Base-by-base conservation (phyloP, 2,797 vertebrate genomes). In the Furcifer pardalis region DNA sequence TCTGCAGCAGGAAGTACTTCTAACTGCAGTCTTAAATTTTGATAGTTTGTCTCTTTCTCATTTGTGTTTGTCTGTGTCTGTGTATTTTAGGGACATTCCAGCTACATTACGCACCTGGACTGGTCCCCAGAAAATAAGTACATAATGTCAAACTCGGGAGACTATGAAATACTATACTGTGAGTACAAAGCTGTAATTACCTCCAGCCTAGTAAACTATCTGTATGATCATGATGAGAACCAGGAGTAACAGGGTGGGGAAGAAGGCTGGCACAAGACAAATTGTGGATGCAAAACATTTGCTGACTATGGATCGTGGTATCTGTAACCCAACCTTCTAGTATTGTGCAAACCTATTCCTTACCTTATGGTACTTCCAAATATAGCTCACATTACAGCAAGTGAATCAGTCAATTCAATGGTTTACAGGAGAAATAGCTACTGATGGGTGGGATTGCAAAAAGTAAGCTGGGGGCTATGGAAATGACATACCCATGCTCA, bases 161-260 rank as follows among this genome's bases (percentile, higher is more conserved):
- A 99, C 96, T 99, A 99, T 78, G 98, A 99, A 97, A 99, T 99
- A 95, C 94, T 99, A 89, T 99, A 99, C 96, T 99, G 98, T 99
- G 93, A 99, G 98, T 98, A 95, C 84, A 85, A 92, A 75, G 73
- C 79, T 13, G 72, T 90, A 85, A 89, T 63, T 62, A 25, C 30
- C 88, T 76, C 46, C 44, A 56, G 10, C 27, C 59, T 46, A 40
- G 27, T 69, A 42, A 66, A 46, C 3, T 81, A 37, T 63, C 44
- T 90, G 79, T 81, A 75, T 32, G 89, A 71, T 84, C 60, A 60
- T 83, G 91, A n/a, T 79, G 42, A 12, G 60, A 85, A 85, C 87
- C 68, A 79, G 52, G 40, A 40, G 30, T 62, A 83, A 80, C 78
- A 77, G 9, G 68, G 32, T 77, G 89, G 87, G 76, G 81, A 85